These are phyloP conservation scores for Apostichopus japonicus DNA, from an alignment of 35 echinoderm and acorn worm species.

Conservation along the genomic window DNA sequence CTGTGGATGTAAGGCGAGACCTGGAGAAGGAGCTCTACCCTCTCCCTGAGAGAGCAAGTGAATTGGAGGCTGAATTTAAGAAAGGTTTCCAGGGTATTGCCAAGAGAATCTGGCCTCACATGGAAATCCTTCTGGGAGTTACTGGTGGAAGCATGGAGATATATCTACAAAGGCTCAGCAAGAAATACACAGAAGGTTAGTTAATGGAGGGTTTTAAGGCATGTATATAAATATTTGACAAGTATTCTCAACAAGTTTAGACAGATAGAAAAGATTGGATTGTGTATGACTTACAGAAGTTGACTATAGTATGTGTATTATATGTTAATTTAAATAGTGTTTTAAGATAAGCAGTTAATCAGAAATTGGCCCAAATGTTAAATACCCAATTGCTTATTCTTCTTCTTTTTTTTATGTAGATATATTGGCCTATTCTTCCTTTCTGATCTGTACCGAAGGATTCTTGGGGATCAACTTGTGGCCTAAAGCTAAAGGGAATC, in stretches of 20 bases:
- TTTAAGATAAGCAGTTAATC: no score
- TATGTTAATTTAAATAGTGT: no score
- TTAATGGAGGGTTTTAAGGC: neutral
- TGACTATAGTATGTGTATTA: no score
- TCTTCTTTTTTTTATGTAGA: constrained; percentile 10
- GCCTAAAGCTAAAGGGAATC: neutral
- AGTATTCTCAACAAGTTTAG: no score
- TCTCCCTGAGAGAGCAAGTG: constrained; percentile 37
- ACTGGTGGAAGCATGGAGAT: constrained; percentile 7
- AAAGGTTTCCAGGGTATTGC: constrained; percentile 65
- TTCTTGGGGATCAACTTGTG: constrained; percentile 18
- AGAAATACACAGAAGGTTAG: constrained; percentile 48
- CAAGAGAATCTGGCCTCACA: constrained; percentile 48
- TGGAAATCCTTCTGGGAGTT: constrained; percentile 25
- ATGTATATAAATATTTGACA: no score
- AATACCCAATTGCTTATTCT: no score
- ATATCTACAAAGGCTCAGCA: neutral
- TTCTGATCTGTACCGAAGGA: constrained; percentile 28
- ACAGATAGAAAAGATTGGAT: no score
- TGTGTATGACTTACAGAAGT: no score
- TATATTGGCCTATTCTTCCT: constrained; percentile 2
- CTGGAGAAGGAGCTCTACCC: constrained; percentile 43
- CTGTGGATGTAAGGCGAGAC: neutral
- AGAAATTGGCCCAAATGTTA: no score
- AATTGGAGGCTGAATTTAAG: constrained; percentile 48